Evolutionary conservation across 2,113 vertebrate genomes (phyloP), one percentile per base, ranked within the genome.

Genomic region (Callipepla squamata): DNA sequence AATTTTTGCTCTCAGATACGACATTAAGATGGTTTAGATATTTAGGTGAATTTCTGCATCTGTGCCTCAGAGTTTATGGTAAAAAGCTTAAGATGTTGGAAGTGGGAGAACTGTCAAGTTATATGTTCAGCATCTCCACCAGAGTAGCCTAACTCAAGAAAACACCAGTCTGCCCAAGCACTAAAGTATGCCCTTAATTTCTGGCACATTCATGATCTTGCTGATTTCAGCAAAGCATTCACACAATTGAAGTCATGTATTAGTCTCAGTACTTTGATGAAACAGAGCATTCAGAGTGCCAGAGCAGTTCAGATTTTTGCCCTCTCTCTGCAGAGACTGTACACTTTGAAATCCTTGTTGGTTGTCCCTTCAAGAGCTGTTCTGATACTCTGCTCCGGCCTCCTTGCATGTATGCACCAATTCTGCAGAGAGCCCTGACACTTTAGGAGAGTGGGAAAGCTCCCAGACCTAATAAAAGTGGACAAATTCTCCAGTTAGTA

Each of bases 321-420:
- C 7, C 1, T 0, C 18, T 34, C 50, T 55, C 18, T 1, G 0
- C 26, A 67, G 30, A 13, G 25, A 12, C 32, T 36, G 38, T 45
- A 51, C 8, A 51, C 21, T 86, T 63, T 63, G 47, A 13, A 74
- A 23, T 17, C 40, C 11, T 23, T 76, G 9, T 28, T 48, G 63
- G n/a, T 22, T 34, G 4, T 38, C 67, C 11, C 80, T 72, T 55
- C 22, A 50, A 76, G 58, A 73, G 9, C 21, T 69, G 4, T n/a
- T 87, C n/a, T 48, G n/a, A 13, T 4, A 5, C 8, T 19, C 8
- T 19, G 11, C 32, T 66, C 26, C 61, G 70, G 2, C 7, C 38
- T 59, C 45, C 69, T 18, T 26, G 23, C 61, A 59, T 12, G 18
- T 23, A 32, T 40, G 40, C 36, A 72, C 11, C 57, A 75, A 23